Base-by-base conservation (phyloP, 1,140 invertebrate species). In the Drosophila pachea region DNA sequence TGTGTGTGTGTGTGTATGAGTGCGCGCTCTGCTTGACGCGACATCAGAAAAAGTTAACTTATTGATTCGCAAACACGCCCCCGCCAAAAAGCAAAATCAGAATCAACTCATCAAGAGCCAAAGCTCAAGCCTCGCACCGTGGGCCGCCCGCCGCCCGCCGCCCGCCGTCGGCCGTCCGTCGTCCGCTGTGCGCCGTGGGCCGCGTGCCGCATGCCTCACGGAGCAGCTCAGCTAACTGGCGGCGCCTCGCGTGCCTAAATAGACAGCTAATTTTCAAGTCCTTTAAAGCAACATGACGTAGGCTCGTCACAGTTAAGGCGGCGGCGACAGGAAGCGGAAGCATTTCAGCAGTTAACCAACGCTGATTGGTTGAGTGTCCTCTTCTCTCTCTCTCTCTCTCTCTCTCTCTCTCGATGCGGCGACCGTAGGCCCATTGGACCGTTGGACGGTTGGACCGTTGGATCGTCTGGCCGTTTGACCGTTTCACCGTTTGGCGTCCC, bases 191-290 rank as follows among this genome's bases (percentile, higher is more conserved):
- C 22, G 22, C 22, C 22, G 22, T 22, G 22, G 22, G 22, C 22
- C 22, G 22, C 22, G 22, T 22, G 22, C 22, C 22, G 22, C 22
- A 22, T 3, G 22, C 22, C 22, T 22, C 22, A 3, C 3, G 22
- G 22, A 22, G 22, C 22, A 22, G 22, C 22, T 22, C 22, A 22
- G 22, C 22, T 22, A 22, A 43, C 40, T 14, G 31, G 38, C 32
- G 14, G 29, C 38, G 52, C 22, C n/a, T 86, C 56, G 76, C 76
- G 76, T 81, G 76, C 70, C 82, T 81, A 86, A 86, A 86, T 86
- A 86, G 81, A 81, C 81, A 86, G 81, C 81, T 86, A 86, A 86
- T 86, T 84, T 86, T 86, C 52, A 86, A 72, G 79, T 84, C 68
- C 74, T 84, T 76, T 68, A 79, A 72, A 75, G 76, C 68, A 52